Base-by-base conservation (phyloP, 2,797 vertebrate species). In the Lophius americanus region DNA sequence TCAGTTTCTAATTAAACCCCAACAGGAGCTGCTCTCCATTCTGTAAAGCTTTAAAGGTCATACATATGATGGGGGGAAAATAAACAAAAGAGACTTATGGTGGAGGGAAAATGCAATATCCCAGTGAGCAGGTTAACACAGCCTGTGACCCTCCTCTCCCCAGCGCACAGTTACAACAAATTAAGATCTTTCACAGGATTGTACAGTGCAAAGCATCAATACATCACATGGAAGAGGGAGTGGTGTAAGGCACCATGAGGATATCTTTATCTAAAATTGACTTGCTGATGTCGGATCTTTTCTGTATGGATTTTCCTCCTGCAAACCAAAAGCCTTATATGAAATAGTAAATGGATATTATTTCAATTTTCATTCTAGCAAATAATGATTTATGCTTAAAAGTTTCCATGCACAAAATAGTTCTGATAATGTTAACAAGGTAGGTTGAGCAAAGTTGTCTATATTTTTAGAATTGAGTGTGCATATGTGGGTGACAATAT, bases 1-100 rank as follows among this genome's bases (percentile, higher is more conserved):
- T 81, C 77, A 74, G 64, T 73, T 86, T 79, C 78, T 88, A 84
- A 90, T 90, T 86, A 89, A 84, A 85, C 68, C 78, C 44, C 65
- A 74, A 76, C 77, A 80, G 67, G 83, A 75, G 79, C 78, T 73
- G 84, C 73, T 75, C 69, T 85, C 70, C 64, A 68, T 47, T 69
- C 70, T 65, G 74, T 59, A 75, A 55, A 6, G 8, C 46, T 85
- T 79, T 77, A 86, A 90, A 90, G 82, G 89, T 87, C 79, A 64
- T 60, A 39, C 62, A 63, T 68, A 83, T 57, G 65, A 86, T 52
- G 43, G 23, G 56, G 44, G 23, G 56, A 9, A 57, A 57, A 39
- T 39, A 39, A 13, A 57, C n/a, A 51, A 13, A 39, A 23, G 59
- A 51, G 47, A 13, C 6, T 10, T 36, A 63, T 37, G 11, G 54